Evolutionary conservation across 2,888 invertebrate genomes (phyloP), one percentile per base, ranked within the genome.

Genomic region (Tuta absoluta): DNA sequence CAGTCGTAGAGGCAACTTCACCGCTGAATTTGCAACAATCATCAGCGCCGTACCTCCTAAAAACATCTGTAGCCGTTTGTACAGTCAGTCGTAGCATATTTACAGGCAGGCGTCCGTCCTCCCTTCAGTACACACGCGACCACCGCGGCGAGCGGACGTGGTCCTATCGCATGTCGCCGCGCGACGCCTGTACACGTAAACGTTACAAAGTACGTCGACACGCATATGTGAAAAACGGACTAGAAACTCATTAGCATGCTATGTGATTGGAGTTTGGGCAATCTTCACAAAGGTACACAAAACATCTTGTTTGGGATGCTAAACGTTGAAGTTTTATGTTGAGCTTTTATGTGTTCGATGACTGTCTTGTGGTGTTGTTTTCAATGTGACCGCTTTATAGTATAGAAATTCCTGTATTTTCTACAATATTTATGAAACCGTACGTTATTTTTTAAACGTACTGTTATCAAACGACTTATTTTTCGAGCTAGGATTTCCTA

Each of bases 91-190:
- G 72, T 71, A 72, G 73, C 68, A 56, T 58, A 65, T 66, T 56
- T 59, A 45, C 62, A 28, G 48, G 48, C 11, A 24, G 48, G 2
- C 11, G 2, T 7, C 11, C 21, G 33, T 8, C 12, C 14, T 38
- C 12, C 19, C 33, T 38, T 67, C 81, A 84, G 84, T 84, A 65
- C 70, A 66, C 72, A 73, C 78, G 79, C 73, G 74, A 68, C 75
- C 65, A 63, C 66, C 71, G 19, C 66, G 68, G 68, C 70, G 74
- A 72, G 77, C 78, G 28, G 56, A 56, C 56, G 56, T 56, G 68
- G 33, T 10, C 10, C 7, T 10, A 33, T 68, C 78, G 68, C 68
- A 66, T 68, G 69, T 69, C 67, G 37, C 63, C 53, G 11, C 63
- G 45, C 64, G n/a, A 23, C 33, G 4, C 24, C n/a, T 60, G 51